A percentile compares a stretch with the other conserved stretches of the same genome.
Conservation (phyloP, 2,888 invertebrate genomes). For the Drosophila kuntzei region DNA sequence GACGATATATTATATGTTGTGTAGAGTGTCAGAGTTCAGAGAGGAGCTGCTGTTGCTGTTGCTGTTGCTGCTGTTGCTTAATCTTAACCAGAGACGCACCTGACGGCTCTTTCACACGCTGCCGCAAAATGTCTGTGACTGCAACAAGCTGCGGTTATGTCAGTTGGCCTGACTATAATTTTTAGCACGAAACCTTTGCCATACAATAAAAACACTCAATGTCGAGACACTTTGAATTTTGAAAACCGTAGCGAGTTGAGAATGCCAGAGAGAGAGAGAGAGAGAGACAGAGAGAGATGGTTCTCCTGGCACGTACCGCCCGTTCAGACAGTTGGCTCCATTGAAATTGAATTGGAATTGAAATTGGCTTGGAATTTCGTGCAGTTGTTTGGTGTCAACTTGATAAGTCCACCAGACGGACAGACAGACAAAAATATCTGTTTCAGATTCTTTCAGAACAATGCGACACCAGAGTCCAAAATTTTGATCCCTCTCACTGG, state of each 20-base stretch:
- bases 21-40: conserved; percentile 43
- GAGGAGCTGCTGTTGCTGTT: conserved; percentile 13
- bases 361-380: conserved; percentile 82
- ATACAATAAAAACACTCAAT: conserved; percentile 38
- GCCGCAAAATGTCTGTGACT: conserved; percentile 33
- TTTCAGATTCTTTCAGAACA: conserved; percentile 52
- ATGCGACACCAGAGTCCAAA: conserved; percentile 52
- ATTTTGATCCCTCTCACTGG: conserved; percentile 40
- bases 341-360: conserved; percentile 69
- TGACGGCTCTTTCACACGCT: conserved; percentile 73
- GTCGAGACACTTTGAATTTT: conserved; percentile 11
- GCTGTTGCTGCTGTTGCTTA: conserved; percentile 7
- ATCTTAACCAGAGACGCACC: conserved; percentile 56
- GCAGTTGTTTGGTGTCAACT: conserved; percentile 85
- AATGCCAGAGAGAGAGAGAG: background rate
- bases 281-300: background rate
- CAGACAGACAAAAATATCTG: conserved; percentile 14
- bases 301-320: conserved; percentile 30
- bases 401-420: conserved; percentile 77
- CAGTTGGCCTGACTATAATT: conserved; percentile 75
- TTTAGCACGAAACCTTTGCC: conserved; percentile 62
- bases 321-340: conserved; percentile 31
- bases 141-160: conserved; percentile 65
- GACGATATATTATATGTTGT: background rate
- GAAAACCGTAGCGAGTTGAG: background rate